Evolutionary conservation across 2,888 invertebrate species (phyloP).

Genomic region (Mimas tiliae): DNA sequence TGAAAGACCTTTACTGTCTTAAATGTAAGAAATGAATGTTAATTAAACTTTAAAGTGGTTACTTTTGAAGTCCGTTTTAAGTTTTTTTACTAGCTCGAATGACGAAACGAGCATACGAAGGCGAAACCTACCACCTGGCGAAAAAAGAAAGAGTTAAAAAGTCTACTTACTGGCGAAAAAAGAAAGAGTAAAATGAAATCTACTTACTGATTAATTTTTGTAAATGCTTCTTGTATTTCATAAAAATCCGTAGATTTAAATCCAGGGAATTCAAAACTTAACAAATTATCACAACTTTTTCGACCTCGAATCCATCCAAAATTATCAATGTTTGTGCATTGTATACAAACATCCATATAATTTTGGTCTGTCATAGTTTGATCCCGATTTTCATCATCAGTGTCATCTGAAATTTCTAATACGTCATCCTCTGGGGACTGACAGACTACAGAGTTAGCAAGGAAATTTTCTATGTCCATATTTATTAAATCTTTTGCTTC

Average conservation of each 20-base stretch:
- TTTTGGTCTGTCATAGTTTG: conserved; percentile 17
- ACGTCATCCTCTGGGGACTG: conserved; percentile 42
- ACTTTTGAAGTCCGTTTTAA: too few species aligned
- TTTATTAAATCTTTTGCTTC: conserved; percentile 34
- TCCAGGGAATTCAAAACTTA: conserved; percentile 72
- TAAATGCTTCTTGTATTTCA: conserved; percentile 56
- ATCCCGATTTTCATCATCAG: conserved; percentile 45
- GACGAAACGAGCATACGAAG: too few species aligned
- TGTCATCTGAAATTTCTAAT: conserved; percentile 56
- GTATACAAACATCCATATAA: conserved; percentile 43
- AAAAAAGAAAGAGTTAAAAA: not conserved
- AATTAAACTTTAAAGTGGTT: too few species aligned
- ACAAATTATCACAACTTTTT: conserved; percentile 45
- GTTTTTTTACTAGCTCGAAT: too few species aligned
- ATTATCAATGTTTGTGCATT: conserved; percentile 56
- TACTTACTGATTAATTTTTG: conserved; percentile 73
- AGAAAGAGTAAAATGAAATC: not conserved
- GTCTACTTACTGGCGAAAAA: conserved; percentile 55
- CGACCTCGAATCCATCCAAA: conserved; percentile 65
- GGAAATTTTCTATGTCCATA: conserved; percentile 58
- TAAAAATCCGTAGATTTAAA: conserved; percentile 65
- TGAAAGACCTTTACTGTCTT: too few species aligned
- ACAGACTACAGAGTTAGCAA: conserved; percentile 47
- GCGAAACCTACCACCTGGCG: too few species aligned
- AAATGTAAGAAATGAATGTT: too few species aligned